Evolutionary conservation across 2,113 vertebrate genomes (phyloP), one percentile per base, ranked within the genome.

Genomic region (Rynchops niger): DNA sequence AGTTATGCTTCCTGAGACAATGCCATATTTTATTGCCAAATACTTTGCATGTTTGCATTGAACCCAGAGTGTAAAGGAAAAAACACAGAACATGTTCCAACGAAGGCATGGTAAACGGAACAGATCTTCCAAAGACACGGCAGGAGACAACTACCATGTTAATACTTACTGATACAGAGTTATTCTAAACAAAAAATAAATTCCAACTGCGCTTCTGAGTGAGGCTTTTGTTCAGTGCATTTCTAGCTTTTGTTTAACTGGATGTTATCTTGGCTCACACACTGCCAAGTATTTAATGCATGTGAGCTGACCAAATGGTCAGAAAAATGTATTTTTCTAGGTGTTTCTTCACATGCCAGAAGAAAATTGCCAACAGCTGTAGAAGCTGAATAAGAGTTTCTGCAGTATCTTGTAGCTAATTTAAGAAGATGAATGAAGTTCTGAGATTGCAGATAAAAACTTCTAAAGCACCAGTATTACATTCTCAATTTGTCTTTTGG

Each of bases 241-340:
- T 56, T 58, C 30, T 62, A 61, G 15, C 29, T 65, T 59, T 65
- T 40, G 12, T 34, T 70, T 61, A 73, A 77, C 12, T 70, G 32
- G 9, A 62, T 13, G 11, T 32, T 38, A 74, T 43, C 22, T 22
- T 79, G 29, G 11, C 49, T 29, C 13, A 67, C 27, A 15, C 30
- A 17, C 4, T 59, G 16, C 13, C 38, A 79, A 79, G 29, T 34
- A 62, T 52, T 91, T 84, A 53, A 83, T 3, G 6, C 10, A 52
- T 0, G 0, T 55, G 27, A 90, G 85, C 12, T 15, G 14, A 85
- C 5, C 13, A 40, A 79, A 32, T 3, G 4, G 7, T 32, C 42
- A 85, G 22, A 78, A 89, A 82, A 78, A 29, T 5, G 1, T 34
- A 9, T 23, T 79, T 77, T 45, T 32, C 12, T 58, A 42, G 9